A percentile compares a stretch with the other conserved stretches of the same genome.
These are phyloP conservation scores for Sesamia nonagrioides DNA, from an alignment of 1,140 invertebrate genomes.

Conservation along the genomic window DNA sequence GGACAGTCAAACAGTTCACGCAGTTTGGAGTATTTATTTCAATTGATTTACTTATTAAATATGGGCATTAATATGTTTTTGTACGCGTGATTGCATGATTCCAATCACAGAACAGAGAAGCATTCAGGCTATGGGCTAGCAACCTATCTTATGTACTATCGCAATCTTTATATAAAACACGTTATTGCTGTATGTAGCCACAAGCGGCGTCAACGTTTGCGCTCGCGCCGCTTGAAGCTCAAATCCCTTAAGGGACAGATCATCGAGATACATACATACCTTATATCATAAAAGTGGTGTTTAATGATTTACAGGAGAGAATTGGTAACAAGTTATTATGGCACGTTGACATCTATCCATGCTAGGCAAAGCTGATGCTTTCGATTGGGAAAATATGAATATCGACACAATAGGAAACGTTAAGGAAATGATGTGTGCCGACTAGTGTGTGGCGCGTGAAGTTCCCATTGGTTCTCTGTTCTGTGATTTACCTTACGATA, in stretches of 20 bases:
- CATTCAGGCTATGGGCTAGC: conserved; percentile 34
- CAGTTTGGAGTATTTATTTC: conserved; percentile 74
- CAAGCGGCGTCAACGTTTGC: not conserved
- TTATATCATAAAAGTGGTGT: conserved; percentile 38
- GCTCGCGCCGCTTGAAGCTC: conserved; percentile 3
- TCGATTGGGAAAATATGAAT: conserved; percentile 19
- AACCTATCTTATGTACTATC: conserved; percentile 47
- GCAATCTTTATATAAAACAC: conserved; percentile 36
- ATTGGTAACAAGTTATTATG: conserved; percentile 28
- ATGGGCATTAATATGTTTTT: conserved; percentile 80
- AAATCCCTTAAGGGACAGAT: not conserved
- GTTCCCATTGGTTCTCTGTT: conserved; percentile 68
- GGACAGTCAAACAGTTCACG: conserved; percentile 72
- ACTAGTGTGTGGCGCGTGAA: conserved; percentile 47
- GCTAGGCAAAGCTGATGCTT: conserved; percentile 13
- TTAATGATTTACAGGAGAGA: conserved; percentile 36
- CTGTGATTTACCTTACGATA: conserved; percentile 74
- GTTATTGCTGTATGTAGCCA: conserved; percentile 36
- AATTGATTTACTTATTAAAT: conserved; percentile 86
- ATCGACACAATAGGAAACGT: conserved; percentile 19
- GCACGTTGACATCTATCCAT: not conserved
- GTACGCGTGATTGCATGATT: conserved; percentile 73
- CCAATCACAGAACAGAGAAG: conserved; percentile 68
- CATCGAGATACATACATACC: conserved; percentile 23
- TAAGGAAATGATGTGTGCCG: conserved; percentile 29